Evolutionary conservation across 2,888 invertebrate species (phyloP), one percentile per base, ranked within the genome.

Genomic region (Patella pellucida): DNA sequence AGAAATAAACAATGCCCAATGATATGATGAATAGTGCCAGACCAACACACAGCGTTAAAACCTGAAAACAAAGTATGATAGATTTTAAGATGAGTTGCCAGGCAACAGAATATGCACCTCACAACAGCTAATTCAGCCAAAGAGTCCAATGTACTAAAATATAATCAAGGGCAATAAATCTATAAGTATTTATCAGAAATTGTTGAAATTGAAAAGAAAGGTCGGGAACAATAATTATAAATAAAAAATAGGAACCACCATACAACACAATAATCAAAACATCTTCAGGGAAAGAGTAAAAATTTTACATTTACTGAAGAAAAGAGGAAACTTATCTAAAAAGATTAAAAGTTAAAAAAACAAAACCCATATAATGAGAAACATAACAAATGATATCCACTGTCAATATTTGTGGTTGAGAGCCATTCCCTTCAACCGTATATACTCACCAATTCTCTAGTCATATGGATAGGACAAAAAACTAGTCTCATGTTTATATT

Each of bases 1-100:
- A 71, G 70, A 82, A 79, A 78, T 80, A 82, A 23, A 80, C 75
- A 19, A 79, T 50, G 52, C 77, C 77, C 77, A 82, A 72, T 12
- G 83, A 79, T 31, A 83, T 41, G 23, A 81, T 71, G 19, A 82
- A 74, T n/a, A 82, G 51, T 41, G 74, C 76, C 52, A 84, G 41
- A 19, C 84, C 84, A 19, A 78, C 72, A 52, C 73, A 76, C 69
- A 84, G 74, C 23, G 77, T 83, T 52, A 81, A 72, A 70, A 80
- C 78, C 84, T 84, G 81, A 52, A 81, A 80, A 73, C 19, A 75
- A 78, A 74, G 56, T 54, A 72, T 41, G 23, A 23, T 19, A 73
- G 52, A 51, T 12, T 11, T 15, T 23, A 62, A 23, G 23, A 4
- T 23, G 14, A 11, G 11, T 23, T 12, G 62, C 4, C 7, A 50